A percentile compares a stretch with the other conserved stretches of the same genome.
phyloP scores from a whole-genome alignment of 2,888 invertebrate species.

The Athalia circularis region DNA sequence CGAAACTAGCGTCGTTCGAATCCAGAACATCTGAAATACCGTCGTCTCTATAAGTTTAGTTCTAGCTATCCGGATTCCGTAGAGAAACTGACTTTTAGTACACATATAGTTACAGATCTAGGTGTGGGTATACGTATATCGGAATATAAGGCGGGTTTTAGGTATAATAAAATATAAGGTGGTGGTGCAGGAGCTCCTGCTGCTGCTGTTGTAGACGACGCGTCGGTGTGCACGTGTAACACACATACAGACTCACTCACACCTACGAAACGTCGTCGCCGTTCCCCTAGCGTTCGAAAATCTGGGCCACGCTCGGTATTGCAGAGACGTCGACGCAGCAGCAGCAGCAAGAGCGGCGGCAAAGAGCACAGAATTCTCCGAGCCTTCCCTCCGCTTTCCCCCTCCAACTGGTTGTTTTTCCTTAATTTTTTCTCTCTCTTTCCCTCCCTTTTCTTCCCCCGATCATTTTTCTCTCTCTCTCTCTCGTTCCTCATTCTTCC shows the following conservation, averaged over 20 bases:
- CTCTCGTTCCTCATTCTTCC: conserved; percentile 50
- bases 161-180: too few species aligned
- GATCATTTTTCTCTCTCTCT: background rate
- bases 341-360: too few species aligned
- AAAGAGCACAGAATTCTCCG: conserved; percentile 9
- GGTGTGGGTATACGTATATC: background rate
- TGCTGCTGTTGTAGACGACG: too few species aligned
- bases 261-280: conserved; percentile 41
- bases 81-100: conserved; percentile 1
- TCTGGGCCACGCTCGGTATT: conserved; percentile 68
- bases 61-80: too few species aligned
- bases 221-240: background rate
- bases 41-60: too few species aligned
- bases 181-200: too few species aligned
- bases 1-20: too few species aligned
- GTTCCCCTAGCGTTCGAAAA: conserved; percentile 65
- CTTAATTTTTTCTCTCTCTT: too few species aligned
- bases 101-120: background rate
- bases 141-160: background rate
- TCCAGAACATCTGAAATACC: too few species aligned
- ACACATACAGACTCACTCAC: conserved; percentile 49
- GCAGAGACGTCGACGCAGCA: conserved; percentile 42
- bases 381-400: conserved; percentile 52
- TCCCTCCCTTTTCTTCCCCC: too few species aligned
- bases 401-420: conserved; percentile 29